phyloP scores from a whole-genome alignment of 2,113 vertebrate species.

The Hippopotamus amphibius region DNA sequence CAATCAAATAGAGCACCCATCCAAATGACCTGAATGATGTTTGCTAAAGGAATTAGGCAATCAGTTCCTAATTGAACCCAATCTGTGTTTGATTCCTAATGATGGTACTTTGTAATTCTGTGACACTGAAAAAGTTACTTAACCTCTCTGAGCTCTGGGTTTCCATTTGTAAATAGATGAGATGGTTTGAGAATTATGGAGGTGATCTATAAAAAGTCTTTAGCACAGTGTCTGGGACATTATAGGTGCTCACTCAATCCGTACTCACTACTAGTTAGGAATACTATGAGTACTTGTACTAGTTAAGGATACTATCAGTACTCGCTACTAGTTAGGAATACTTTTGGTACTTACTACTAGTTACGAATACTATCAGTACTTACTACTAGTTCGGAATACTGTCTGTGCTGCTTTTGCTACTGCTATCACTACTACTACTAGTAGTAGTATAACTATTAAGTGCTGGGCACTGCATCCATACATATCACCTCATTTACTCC shows the following conservation, averaged over 20 bases:
- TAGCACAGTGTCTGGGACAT: neutral
- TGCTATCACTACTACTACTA: rapidly evolving
- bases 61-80: neutral
- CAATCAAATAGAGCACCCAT: neutral
- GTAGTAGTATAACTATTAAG: rapidly evolving
- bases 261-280: no score
- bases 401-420: neutral
- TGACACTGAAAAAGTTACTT: neutral
- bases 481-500: neutral
- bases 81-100: neutral
- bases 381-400: rapidly evolving
- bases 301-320: no score
- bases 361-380: no score
- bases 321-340: rapidly evolving
- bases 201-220: neutral
- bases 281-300: no score
- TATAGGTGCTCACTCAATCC: rapidly evolving
- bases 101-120: neutral
- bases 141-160: neutral
- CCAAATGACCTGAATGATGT: neutral
- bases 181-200: neutral
- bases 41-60: neutral
- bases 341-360: no score
- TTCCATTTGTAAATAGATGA: neutral
- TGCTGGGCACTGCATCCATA: neutral